phyloP scores from a whole-genome alignment of 2,113 vertebrate genomes.

The Colius striatus region DNA sequence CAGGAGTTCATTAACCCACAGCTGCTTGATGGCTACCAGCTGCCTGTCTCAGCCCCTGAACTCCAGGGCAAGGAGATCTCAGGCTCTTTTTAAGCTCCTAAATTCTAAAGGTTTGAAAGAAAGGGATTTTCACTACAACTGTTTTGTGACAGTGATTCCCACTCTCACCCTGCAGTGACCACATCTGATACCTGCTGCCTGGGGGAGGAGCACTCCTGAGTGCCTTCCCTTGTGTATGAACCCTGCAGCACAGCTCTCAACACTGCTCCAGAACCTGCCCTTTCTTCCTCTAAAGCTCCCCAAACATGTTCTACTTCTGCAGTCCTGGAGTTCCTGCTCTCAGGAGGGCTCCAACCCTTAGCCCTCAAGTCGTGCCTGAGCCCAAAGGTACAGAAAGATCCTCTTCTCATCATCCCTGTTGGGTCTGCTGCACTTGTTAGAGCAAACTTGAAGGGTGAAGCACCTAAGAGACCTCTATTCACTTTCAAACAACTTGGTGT shows the following conservation, averaged over 20 bases:
- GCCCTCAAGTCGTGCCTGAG: rapidly evolving
- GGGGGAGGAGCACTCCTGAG: neutral
- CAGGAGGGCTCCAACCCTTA: neutral
- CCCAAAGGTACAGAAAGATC: rapidly evolving
- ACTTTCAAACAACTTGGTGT: neutral
- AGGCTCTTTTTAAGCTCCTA: neutral
- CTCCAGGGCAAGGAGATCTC: neutral
- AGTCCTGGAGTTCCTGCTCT: neutral
- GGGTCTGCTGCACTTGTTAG: neutral
- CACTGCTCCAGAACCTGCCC: rapidly evolving
- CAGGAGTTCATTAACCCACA: neutral
- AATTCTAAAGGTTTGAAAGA: neutral
- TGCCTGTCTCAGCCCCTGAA: neutral
- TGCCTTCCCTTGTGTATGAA: rapidly evolving
- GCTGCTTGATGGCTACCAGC: neutral
- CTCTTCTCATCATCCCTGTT: neutral
- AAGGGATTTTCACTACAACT: neutral
- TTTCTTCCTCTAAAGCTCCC: neutral
- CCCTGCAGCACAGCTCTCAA: neutral
- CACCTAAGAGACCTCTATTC: rapidly evolving
- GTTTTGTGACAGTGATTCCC: neutral
- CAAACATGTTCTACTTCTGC: no score
- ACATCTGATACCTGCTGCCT: neutral
- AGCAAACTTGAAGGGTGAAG: neutral
- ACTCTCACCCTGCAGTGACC: no score